Evolutionary conservation across 1,140 invertebrate genomes (phyloP).

Genomic region (Asobara japonica): DNA sequence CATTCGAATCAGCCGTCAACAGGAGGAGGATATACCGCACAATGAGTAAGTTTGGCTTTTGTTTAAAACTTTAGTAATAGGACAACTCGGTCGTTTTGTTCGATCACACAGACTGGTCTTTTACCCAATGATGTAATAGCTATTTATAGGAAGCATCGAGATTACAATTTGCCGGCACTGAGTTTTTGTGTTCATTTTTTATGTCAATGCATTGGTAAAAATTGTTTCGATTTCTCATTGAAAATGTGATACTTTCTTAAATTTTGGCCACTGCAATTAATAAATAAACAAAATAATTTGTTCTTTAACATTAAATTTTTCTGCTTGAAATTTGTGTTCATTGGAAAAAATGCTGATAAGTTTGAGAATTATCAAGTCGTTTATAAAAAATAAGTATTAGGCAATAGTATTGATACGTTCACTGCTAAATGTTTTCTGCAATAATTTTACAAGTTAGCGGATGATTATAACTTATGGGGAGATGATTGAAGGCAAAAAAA

Average conservation of each 20-base stretch:
- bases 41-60: conserved; percentile 76
- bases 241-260: too few relatives aligned
- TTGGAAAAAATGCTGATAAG: not conserved
- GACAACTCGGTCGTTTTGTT: conserved; percentile 28
- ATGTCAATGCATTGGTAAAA: not conserved
- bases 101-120: conserved; percentile 8
- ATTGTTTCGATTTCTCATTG: too few relatives aligned
- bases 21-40: conserved; percentile 85
- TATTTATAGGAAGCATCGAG: not conserved
- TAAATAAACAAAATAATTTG: too few relatives aligned
- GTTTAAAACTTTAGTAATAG: conserved; percentile 35
- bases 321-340: not conserved
- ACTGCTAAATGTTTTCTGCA: not conserved
- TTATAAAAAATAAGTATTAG: too few relatives aligned
- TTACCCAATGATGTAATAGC: conserved; percentile 4
- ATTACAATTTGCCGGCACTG: not conserved
- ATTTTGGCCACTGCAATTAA: too few relatives aligned
- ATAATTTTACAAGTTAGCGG: not conserved
- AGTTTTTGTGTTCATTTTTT: not conserved
- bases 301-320: not conserved
- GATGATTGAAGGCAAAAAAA: conserved; percentile 20
- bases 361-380: too few relatives aligned
- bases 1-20: conserved; percentile 65
- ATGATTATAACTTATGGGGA: not conserved
- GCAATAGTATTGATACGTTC: not conserved